Evolutionary conservation across 2,888 invertebrate species (phyloP).

Genomic region (Embidobia sp.): DNA sequence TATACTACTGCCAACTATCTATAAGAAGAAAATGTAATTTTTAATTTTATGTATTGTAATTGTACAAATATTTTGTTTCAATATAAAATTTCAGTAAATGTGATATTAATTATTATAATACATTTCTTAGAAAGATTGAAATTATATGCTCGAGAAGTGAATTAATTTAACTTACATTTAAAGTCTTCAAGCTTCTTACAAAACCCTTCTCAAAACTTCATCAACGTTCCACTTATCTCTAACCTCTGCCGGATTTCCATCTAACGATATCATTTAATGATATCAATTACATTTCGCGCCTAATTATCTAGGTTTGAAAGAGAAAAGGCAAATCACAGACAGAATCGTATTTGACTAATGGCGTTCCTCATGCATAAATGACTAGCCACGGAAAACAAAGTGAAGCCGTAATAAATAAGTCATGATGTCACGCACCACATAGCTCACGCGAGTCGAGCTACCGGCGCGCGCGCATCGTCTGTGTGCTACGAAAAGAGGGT

Average conservation of each 20-base stretch:
- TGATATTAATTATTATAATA: no score
- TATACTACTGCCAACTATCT: no score
- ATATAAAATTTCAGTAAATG: no score
- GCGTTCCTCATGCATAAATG: conserved; percentile 63
- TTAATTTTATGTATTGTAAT: no score
- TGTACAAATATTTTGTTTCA: no score
- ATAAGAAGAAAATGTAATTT: no score
- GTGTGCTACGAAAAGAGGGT: conserved; percentile 43
- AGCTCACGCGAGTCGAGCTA: conserved; percentile 72
- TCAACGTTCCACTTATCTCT: conserved; percentile 6
- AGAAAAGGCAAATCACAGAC: conserved; percentile 58
- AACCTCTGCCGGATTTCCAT: conserved; percentile 19
- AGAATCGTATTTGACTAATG: conserved; percentile 59
- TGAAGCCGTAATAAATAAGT: conserved; percentile 73
- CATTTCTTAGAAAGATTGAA: no score
- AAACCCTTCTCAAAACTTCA: no score
- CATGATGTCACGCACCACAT: conserved; percentile 76
- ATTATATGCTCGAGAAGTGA: no score
- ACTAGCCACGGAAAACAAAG: conserved; percentile 63
- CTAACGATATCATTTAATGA: conserved; percentile 40
- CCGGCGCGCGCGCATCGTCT: conserved; percentile 31
- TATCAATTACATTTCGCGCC: conserved; percentile 52
- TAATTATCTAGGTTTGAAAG: conserved; percentile 46
- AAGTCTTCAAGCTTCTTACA: no score
- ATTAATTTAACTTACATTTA: no score